Base-by-base conservation (phyloP, 2,113 vertebrate genomes). In the Phaethon lepturus region DNA sequence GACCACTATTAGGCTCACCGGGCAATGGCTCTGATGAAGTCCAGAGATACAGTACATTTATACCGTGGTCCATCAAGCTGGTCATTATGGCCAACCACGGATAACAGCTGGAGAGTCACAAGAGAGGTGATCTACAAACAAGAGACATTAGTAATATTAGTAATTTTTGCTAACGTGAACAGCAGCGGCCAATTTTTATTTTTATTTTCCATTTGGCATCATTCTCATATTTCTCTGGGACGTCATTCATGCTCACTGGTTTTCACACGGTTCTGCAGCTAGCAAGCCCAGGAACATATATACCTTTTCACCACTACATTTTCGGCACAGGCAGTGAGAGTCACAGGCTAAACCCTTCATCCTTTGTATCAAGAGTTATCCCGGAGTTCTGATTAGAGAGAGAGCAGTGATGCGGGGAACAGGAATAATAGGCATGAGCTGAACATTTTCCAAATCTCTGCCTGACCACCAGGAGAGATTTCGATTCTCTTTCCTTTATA, bases 21-120 rank as follows among this genome's bases (percentile, higher is more conserved):
- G 97, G 99, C 99, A 95, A 99, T 66, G 81, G 99, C 98, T 76
- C 98, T 98, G 97, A 99, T 99, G 98, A 99, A 99, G 90, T 99
- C 99, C 94, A 99, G 97, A 42, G 99, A 99, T 7, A 99, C 99
- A 2, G 98, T 98, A 93, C 99, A 99, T 97, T 99, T 99, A 97
- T 99, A 99, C 64, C 99, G 99, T 12, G 99, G 99, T 74, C 98
- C 98, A 67, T 99, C 99, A 83, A 99, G 99, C 96, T 99, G 99
- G 97, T 99, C 99, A 1, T 98, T 98, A 42, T 99, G 99, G 77
- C 99, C 99, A 96, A 99, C 98, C 93, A 98, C 92, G 64, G 98
- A 98, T 95, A 99, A 95, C 62, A 99, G 98, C 97, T 99, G 99
- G 58, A 99, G 98, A 17, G 99, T 99, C 96, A 99, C 99, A 96